phyloP scores from a whole-genome alignment of 2,888 invertebrate species.

The Cyaniris semiargus region DNA sequence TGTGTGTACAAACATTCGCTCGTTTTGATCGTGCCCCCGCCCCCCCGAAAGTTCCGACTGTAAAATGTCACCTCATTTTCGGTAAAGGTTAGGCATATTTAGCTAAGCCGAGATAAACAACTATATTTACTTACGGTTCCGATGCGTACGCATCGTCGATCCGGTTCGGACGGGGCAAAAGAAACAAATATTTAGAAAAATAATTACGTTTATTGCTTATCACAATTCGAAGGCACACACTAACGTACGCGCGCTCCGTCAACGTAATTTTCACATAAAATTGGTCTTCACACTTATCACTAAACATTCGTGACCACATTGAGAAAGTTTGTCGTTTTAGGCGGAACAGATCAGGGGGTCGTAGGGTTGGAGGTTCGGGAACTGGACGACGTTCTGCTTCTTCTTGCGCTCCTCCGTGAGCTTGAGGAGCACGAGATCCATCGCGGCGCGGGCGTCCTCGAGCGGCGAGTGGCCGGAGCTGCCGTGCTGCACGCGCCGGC shows the following conservation, averaged over 20 bases:
- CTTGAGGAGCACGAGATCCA: constrained; percentile 92
- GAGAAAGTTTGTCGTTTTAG: constrained; percentile 48
- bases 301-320: constrained; percentile 29
- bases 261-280: constrained; percentile 66
- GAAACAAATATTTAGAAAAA: constrained; percentile 60
- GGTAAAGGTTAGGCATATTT: background rate
- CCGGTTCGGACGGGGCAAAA: constrained; percentile 35
- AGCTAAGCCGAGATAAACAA: constrained; percentile 22
- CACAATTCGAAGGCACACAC: constrained; percentile 80
- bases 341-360: constrained; percentile 72
- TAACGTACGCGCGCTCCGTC: constrained; percentile 74
- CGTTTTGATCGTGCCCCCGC: constrained; percentile 16
- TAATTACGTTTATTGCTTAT: constrained; percentile 78
- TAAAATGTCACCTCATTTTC: background rate
- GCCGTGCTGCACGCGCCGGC: constrained; percentile 89
- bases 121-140: constrained; percentile 26
- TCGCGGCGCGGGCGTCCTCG: constrained; percentile 94
- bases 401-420: constrained; percentile 67
- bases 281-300: constrained; percentile 56
- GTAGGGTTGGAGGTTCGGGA: constrained; percentile 66
- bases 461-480: constrained; percentile 91
- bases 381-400: constrained; percentile 43
- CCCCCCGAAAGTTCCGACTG: background rate
- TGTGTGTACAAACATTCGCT: constrained; percentile 32
- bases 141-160: constrained; percentile 6